Percentiles rank a stretch among this genome's conserved stretches.
phyloP scores from a whole-genome alignment of 53 echinoderm and acorn worm species.

The Astropecten irregularis region DNA sequence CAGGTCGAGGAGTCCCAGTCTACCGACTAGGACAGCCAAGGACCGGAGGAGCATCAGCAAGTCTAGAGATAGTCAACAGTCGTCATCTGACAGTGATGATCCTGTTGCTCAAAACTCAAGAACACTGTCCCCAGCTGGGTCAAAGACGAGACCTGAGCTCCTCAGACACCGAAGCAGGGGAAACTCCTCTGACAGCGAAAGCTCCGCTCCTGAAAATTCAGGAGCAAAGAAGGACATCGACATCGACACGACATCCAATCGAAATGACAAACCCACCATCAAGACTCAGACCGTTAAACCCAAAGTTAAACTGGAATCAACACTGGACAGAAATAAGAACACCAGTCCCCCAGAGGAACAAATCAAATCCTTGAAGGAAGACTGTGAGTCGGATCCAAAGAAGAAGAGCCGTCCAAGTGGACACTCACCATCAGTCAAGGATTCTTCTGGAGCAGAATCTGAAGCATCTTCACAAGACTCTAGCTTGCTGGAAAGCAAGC shows the following conservation, averaged over 20 bases:
- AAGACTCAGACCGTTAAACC: background rate
- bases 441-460: background rate
- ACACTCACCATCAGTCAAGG: background rate
- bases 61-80: slow-evolving; percentile 10
- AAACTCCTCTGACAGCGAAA: background rate
- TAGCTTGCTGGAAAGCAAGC: background rate
- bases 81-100: slow-evolving; percentile 17
- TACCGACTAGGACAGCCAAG: background rate
- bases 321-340: background rate
- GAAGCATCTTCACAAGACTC: background rate
- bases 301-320: background rate
- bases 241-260: background rate
- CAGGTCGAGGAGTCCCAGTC: slow-evolving; percentile 9
- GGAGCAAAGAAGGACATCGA: background rate
- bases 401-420: background rate
- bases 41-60: background rate
- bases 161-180: background rate
- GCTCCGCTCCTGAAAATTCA: background rate
- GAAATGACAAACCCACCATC: background rate
- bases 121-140: background rate
- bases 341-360: background rate
- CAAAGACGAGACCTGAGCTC: background rate
- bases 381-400: background rate
- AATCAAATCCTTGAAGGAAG: background rate
- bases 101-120: background rate